Evolutionary conservation across 1,140 invertebrate species (phyloP).

Genomic region (Cydia strobilella): DNA sequence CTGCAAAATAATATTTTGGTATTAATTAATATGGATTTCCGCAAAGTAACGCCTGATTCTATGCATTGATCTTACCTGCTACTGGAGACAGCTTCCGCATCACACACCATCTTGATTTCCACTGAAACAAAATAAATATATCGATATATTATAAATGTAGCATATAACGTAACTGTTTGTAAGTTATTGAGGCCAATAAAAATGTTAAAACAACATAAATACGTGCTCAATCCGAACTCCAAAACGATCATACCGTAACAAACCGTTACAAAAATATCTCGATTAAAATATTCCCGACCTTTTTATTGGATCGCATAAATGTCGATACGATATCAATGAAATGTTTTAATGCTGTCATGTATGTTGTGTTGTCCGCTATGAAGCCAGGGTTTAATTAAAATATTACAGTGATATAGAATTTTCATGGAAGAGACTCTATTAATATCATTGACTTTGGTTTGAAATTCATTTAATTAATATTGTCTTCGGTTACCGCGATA

Average conservation of each 20-base stretch:
- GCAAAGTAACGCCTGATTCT: no score
- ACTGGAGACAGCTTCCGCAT: slow-evolving; percentile 90
- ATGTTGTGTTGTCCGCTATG: not conserved
- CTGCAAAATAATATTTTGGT: no score
- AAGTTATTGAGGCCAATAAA: not conserved
- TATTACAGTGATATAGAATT: not conserved
- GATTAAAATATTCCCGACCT: not conserved
- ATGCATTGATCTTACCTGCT: slow-evolving; percentile 85
- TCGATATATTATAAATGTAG: no score
- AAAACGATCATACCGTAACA: not conserved
- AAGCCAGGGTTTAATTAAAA: slow-evolving; percentile 29
- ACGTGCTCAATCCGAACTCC: not conserved
- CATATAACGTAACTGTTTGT: not conserved
- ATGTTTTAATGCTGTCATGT: not conserved
- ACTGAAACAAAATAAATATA: slow-evolving; percentile 82
- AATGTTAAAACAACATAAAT: not conserved
- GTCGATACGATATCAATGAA: not conserved
- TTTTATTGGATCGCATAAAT: not conserved
- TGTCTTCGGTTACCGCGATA: no score
- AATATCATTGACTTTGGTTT: no score
- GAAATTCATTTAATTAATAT: no score
- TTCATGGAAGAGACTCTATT: not conserved
- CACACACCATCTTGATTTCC: slow-evolving; percentile 91
- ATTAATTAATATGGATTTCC: no score
- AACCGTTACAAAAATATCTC: not conserved